Percentiles rank a stretch among this genome's conserved stretches.
Conservation (phyloP, 2,888 invertebrate genomes). For the Platypus cylindrus region DNA sequence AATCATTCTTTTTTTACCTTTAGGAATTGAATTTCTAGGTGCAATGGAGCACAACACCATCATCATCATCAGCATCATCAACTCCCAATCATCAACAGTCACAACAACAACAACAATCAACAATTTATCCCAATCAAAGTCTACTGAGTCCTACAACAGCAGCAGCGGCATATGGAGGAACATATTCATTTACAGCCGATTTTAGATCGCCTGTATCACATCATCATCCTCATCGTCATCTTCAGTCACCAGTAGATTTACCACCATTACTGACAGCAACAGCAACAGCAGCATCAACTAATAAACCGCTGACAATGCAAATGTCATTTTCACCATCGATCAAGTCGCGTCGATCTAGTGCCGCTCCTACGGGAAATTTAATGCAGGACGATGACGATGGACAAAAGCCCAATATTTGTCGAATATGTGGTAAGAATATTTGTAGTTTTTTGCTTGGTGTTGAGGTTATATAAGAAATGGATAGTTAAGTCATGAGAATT, state of each 20-base stretch:
- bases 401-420: slow-evolving; percentile 76
- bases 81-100: too few relatives aligned
- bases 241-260: too few relatives aligned
- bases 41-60: slow-evolving; percentile 54
- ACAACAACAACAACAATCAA: too few relatives aligned
- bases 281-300: slow-evolving; percentile 34
- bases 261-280: slow-evolving; percentile 36
- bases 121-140: slow-evolving; percentile 45
- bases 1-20: too few relatives aligned
- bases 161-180: slow-evolving; percentile 59
- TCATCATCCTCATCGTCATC: too few relatives aligned
- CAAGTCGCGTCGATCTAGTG: slow-evolving; percentile 27
- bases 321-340: slow-evolving; percentile 34
- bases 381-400: slow-evolving; percentile 75
- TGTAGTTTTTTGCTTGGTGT: too few relatives aligned
- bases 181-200: slow-evolving; percentile 75
- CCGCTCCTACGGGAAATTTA: slow-evolving; percentile 21
- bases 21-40: slow-evolving; percentile 48
- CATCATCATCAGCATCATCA: slow-evolving; percentile 38
- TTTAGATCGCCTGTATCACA: slow-evolving; percentile 55
- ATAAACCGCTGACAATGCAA: slow-evolving; percentile 45
- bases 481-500: too few relatives aligned
- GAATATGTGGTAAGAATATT: slow-evolving; percentile 62
- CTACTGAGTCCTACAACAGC: slow-evolving; percentile 53
- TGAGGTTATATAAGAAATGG: too few relatives aligned